Evolutionary conservation across 2,797 vertebrate species (phyloP), one percentile per base, ranked within the genome.

Genomic region (Rhadinocentrus ornatus): DNA sequence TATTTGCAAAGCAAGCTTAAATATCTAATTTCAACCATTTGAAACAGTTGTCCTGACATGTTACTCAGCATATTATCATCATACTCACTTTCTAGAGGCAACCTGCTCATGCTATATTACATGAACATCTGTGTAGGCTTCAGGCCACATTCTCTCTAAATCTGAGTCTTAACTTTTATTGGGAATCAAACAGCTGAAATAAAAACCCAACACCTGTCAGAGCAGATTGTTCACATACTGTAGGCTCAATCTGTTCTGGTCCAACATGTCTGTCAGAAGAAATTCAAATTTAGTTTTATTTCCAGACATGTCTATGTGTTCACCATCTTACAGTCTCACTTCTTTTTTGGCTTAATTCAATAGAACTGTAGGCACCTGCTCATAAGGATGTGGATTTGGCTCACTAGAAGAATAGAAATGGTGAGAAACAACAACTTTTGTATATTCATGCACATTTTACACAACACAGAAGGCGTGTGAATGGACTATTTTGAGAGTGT

Each of bases 401-500:
- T 6, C 37, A 9, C 44, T 52, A 6, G 20, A 39, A 78, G 65
- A 75, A 69, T 39, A 71, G 54, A 69, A 85, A 79, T 10, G 0
- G 16, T 44, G n/a, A 6, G 3, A 58, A 69, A 81, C 80, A 84
- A 80, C 46, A 71, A 41, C 61, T 61, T 82, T 78, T 85, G 73
- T 74, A 3, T 6, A 27, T 72, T 63, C 6, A 22, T 53, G 32
- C 15, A 16, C 10, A 54, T 39, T 74, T 82, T 81, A 62, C 64
- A 73, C n/a, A 37, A 44, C 44, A 72, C 7, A 1, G 27, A 50
- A 9, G 0, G 2, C 64, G 39, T 16, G 52, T 77, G 80, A 91
- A 86, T 71, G 75, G 66, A 77, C 80, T 84, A 80, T 84, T 87
- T 63, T 77, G 54, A 71, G 78, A 53, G 55, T 87, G 88, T 88